These are phyloP conservation scores for Ursus arctos DNA, from an alignment of 2,113 vertebrate species.

Conservation along the genomic window DNA sequence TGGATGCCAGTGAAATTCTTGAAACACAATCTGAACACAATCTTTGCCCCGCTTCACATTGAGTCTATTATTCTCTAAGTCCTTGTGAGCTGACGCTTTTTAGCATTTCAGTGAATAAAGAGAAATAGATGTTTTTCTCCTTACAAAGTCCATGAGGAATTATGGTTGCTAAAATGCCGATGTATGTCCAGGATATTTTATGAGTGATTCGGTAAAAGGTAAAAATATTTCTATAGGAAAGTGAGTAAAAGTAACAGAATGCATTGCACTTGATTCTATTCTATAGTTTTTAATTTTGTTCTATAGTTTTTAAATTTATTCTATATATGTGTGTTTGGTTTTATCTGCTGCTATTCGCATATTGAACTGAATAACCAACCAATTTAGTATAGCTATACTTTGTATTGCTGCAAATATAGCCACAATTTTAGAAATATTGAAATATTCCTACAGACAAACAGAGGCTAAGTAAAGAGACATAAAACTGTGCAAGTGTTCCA, in stretches of 20 bases:
- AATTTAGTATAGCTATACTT: neutral
- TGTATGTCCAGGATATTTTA: neutral
- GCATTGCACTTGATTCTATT: neutral
- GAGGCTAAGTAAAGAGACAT: neutral
- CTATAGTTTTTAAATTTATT: neutral
- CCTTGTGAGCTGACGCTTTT: neutral
- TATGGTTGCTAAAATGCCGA: neutral
- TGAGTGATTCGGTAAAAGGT: neutral
- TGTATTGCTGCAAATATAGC: neutral
- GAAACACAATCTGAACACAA: slow-evolving; percentile 68
- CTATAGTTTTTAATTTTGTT: neutral
- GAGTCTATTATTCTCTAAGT: neutral
- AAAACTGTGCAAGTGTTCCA: neutral
- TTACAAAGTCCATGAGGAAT: neutral
- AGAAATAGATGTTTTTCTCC: neutral
- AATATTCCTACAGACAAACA: neutral
- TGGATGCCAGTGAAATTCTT: neutral
- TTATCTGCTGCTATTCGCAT: neutral
- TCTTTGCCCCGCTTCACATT: neutral
- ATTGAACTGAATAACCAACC: neutral
- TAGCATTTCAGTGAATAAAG: neutral
- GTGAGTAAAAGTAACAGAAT: neutral
- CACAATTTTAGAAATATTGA: neutral
- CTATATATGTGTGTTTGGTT: neutral
- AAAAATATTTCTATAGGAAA: slow-evolving; percentile 1